Base-by-base conservation (phyloP, 2,888 invertebrate genomes). In the Lordiphosa fenestrarum region DNA sequence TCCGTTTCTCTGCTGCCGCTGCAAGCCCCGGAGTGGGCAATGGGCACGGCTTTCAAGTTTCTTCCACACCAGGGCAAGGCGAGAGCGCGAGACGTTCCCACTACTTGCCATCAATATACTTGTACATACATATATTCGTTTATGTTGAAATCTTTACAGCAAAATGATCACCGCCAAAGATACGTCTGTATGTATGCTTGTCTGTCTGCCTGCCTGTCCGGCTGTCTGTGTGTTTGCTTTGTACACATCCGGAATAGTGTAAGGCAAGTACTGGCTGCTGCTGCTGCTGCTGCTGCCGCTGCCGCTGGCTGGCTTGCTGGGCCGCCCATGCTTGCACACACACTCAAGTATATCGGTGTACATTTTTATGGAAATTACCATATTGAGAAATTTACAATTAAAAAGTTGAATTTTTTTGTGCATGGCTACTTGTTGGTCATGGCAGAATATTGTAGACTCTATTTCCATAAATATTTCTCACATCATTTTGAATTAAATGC, bases 361-460 rank as follows among this genome's bases (percentile, higher is more conserved):
- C 64, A 62, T 64, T 73, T 81, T 64, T 69, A 69, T 71, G 74
- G 71, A 73, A 78, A 85, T 85, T 85, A 84, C 78, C 85, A 84
- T 85, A 85, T 82, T 80, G 73, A 82, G 83, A 71, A 82, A 84
- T 84, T 71, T 82, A 70, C 80, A 84, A 82, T 81, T 84, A 66
- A 77, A 80, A 59, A 57, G 64, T 15, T 52, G 13, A n/a, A 15
- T 21, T 25, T 36, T 10, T 23, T 4, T 10, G 37, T 53, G 21
- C 10, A 23, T 51, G 51, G 44, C 30, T 10, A 30, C 30, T 30
- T 30, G 30, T 30, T 10, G 30, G 33, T 53, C 50, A 15, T 51
- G 13, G 15, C 12, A 10, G 44, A 62, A 23, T 48, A 3, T n/a
- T 23, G 33, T 49, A 49, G 42, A 25, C 44, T 21, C 53, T 54